phyloP scores from a whole-genome alignment of 2,888 invertebrate species.

The Pristionchus entomophagus region DNA sequence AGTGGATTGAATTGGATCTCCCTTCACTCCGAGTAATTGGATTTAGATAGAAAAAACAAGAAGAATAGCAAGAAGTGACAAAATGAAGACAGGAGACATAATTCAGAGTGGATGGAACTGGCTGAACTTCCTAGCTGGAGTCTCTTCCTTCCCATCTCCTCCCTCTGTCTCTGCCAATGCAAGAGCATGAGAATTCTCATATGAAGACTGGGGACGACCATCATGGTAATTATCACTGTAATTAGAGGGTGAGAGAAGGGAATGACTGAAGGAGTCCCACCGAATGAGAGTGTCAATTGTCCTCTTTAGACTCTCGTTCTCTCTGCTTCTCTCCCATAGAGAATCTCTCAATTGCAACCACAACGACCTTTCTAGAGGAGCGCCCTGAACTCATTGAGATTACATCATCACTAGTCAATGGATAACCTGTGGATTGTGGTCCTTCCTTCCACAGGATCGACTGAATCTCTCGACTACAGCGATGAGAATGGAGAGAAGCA shows the following conservation, averaged over 20 bases:
- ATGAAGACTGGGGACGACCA: slow-evolving; percentile 33
- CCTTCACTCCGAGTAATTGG: too few relatives aligned
- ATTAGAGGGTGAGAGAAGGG: neutral
- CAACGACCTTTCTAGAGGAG: neutral
- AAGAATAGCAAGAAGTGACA: too few relatives aligned
- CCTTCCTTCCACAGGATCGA: neutral
- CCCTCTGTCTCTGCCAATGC: neutral
- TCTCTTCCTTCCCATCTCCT: neutral
- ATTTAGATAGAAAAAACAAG: too few relatives aligned
- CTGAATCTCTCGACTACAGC: slow-evolving; percentile 24
- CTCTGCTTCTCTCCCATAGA: slow-evolving; percentile 30
- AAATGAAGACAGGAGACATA: too few relatives aligned
- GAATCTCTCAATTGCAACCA: slow-evolving; percentile 39
- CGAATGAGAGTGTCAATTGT: slow-evolving; percentile 34
- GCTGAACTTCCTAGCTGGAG: slow-evolving; percentile 6
- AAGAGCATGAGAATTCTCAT: slow-evolving; percentile 4
- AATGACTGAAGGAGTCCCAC: neutral
- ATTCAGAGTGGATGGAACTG: slow-evolving; percentile 2
- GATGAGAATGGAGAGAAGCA: slow-evolving; percentile 19
- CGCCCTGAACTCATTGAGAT: neutral
- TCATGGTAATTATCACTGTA: slow-evolving; percentile 25
- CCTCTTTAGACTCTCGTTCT: slow-evolving; percentile 33
- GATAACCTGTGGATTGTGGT: neutral
- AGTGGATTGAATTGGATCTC: too few relatives aligned
- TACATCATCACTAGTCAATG: neutral